Evolutionary conservation across 1,140 invertebrate genomes (phyloP).

Genomic region (Drosophila santomea): DNA sequence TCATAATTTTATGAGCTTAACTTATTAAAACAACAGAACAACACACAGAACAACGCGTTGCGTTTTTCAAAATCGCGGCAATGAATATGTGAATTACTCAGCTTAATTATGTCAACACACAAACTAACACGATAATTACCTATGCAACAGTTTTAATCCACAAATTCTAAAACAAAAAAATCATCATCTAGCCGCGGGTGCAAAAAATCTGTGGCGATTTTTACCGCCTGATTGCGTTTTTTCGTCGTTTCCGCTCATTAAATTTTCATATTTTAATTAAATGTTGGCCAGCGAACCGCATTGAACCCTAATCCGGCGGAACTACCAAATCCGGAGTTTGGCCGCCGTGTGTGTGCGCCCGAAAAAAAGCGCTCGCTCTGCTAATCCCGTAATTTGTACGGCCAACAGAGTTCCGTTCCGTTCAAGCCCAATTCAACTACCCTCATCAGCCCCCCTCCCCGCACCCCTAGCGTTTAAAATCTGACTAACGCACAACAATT

Average conservation of each 20-base stretch:
- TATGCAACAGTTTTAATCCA: conserved; percentile 68
- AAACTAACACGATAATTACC: conserved; percentile 52
- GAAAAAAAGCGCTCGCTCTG: conserved; percentile 58
- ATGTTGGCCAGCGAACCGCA: conserved; percentile 41
- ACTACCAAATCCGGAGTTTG: conserved; percentile 8
- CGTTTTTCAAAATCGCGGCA: conserved; percentile 41
- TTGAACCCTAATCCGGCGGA: conserved; percentile 72
- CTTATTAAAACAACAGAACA: conserved; percentile 70
- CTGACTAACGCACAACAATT: conserved; percentile 79
- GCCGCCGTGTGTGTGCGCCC: conserved; percentile 4
- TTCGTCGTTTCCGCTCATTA: conserved; percentile 47
- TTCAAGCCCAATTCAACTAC: too few species aligned
- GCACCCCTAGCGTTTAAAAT: conserved; percentile 60
- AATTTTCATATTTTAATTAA: conserved; percentile 80
- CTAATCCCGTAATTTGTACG: conserved; percentile 83
- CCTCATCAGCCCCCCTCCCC: not conserved
- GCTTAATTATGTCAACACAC: conserved; percentile 60
- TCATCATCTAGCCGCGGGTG: not conserved
- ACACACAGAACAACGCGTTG: conserved; percentile 13
- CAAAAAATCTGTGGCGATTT: not conserved
- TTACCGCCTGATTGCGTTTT: conserved; percentile 32
- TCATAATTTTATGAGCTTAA: conserved; percentile 80
- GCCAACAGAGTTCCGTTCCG: conserved; percentile 51
- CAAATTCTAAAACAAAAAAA: conserved; percentile 47
- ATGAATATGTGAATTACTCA: conserved; percentile 60